Conservation (phyloP, 2,888 invertebrate species). For the Calliphora vomitoria region DNA sequence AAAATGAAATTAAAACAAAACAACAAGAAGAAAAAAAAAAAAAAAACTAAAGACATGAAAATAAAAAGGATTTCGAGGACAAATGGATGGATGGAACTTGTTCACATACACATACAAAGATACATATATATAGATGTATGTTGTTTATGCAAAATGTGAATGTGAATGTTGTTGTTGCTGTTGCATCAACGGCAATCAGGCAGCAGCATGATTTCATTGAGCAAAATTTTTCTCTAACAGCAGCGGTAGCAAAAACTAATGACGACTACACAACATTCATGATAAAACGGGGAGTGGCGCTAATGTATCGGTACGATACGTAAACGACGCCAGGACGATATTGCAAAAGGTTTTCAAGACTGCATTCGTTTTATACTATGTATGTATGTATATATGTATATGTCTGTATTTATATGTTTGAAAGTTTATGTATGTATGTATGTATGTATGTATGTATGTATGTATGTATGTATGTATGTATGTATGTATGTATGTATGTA, state of each 20-base stretch:
- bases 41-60: constrained; percentile 16
- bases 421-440: constrained; percentile 1
- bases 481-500: background rate
- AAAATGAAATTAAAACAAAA: constrained; percentile 61
- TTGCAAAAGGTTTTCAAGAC: constrained; percentile 38
- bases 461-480: background rate
- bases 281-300: constrained; percentile 58
- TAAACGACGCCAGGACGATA: constrained; percentile 56
- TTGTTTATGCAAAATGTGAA: background rate
- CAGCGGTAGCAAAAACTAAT: constrained; percentile 51
- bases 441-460: too few species aligned
- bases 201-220: constrained; percentile 68
- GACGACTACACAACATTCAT: constrained; percentile 40
- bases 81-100: constrained; percentile 17
- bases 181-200: constrained; percentile 60
- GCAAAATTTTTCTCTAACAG: constrained; percentile 57
- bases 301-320: constrained; percentile 30
- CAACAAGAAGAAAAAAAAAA: background rate
- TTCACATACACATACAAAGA: constrained; percentile 22
- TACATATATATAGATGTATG: background rate
- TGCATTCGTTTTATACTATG: constrained; percentile 47
- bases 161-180: constrained; percentile 5
- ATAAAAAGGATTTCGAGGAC: constrained; percentile 72
- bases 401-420: background rate
- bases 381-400: too few species aligned